Evolutionary conservation across 2,113 vertebrate genomes (phyloP), one percentile per base, ranked within the genome.

Genomic region (Indri indri): DNA sequence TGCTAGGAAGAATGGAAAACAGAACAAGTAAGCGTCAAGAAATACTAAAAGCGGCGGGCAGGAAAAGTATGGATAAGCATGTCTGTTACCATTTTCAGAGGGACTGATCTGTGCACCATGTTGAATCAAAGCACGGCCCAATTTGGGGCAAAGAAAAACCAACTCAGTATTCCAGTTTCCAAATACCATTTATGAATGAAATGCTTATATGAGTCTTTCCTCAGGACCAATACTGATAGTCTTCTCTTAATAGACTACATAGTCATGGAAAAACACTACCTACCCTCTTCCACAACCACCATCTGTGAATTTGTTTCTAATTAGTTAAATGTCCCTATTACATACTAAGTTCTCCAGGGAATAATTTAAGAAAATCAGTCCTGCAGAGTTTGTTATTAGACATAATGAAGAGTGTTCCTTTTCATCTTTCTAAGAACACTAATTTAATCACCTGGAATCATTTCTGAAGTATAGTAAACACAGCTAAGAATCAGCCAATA

Each of bases 381-480:
- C 96, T 97, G 92, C 52, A 94, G 96, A 97, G 91, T 96, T 97
- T 97, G 90, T 98, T 98, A 98, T 97, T 98, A 98, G 94, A 81
- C 76, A 97, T 95, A 98, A 98, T 94, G 84, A 95, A 98, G 98
- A 98, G 95, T 50, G 91, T 94, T 98, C 94, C 97, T 97, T 98
- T 97, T 98, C 97, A 98, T 98, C 98, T 98, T 98, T 89, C 91
- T 32, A 12, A 93, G 74, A 98, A 96, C 80, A 96, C 88, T 97
- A 94, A 96, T 96, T 97, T 94, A 98, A 98, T 97, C 97, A 97
- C 68, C 88, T 97, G 89, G 80, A 98, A 97, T 98, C 88, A 97
- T 98, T 98, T 97, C 66, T 96, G 83, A 98, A 97, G 96, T 89
- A 42, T 16, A 95, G 22, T 90, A 96, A 6, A 63, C 86, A 85